A percentile compares a stretch with the other conserved stretches of the same genome.
These are phyloP conservation scores for Drosophila neonasuta DNA, from an alignment of 2,888 invertebrate species.

Conservation along the genomic window DNA sequence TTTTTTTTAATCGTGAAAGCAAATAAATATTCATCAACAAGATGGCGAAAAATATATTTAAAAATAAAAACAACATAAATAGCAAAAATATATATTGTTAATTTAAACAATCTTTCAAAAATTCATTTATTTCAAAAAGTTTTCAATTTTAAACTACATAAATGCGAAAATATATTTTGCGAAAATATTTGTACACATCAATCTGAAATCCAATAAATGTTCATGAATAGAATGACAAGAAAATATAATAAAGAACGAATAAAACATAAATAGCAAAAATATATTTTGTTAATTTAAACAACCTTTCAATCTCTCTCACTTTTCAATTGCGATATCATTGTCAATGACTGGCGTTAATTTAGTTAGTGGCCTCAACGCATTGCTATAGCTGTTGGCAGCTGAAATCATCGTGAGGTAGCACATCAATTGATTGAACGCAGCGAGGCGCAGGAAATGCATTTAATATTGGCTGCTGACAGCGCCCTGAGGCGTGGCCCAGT, in stretches of 20 bases:
- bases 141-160: too few relatives aligned
- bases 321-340: neutral
- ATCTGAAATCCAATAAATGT: too few relatives aligned
- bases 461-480: conserved; percentile 53
- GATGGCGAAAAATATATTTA: too few relatives aligned
- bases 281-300: conserved; percentile 3
- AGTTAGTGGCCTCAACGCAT: conserved; percentile 23
- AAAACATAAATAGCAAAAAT: too few relatives aligned
- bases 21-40: too few relatives aligned
- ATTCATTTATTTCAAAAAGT: too few relatives aligned
- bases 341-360: conserved; percentile 32
- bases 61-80: too few relatives aligned
- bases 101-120: conserved; percentile 20
- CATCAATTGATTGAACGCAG: conserved; percentile 48
- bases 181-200: too few relatives aligned
- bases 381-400: neutral
- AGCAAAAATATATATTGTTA: neutral
- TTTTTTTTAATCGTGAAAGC: too few relatives aligned
- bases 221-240: too few relatives aligned
- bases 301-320: conserved; percentile 5
- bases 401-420: neutral
- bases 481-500: conserved; percentile 10
- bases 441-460: conserved; percentile 48
- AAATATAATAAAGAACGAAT: too few relatives aligned
- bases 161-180: too few relatives aligned